Evolutionary conservation across 2,113 vertebrate species (phyloP).

Genomic region (Neotragus pygmaeus): DNA sequence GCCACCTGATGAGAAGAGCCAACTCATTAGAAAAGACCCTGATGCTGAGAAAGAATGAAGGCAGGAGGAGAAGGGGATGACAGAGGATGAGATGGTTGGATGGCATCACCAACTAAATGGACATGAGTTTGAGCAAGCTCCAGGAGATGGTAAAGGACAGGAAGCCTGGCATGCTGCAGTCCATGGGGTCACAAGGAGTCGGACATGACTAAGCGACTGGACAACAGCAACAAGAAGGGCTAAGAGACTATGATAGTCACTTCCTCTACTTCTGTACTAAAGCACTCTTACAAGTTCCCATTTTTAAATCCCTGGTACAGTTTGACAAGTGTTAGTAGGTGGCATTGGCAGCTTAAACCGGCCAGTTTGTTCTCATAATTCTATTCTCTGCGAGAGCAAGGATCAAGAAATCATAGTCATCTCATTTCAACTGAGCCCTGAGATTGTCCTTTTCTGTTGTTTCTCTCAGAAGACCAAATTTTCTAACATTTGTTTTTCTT

Average conservation of each 20-base stretch:
- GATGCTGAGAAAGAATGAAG: not conserved
- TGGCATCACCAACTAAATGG: not conserved
- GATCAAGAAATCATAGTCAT: not conserved
- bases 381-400: not conserved
- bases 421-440: not conserved
- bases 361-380: not conserved
- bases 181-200: not conserved
- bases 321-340: not conserved
- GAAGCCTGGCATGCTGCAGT: not conserved
- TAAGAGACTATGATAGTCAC: not conserved
- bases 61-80: not conserved
- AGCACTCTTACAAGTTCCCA: not conserved
- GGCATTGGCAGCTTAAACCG: not conserved
- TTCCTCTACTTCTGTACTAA: not conserved
- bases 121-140: not conserved
- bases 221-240: not conserved
- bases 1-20: not conserved
- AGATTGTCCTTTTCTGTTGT: not conserved
- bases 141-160: not conserved
- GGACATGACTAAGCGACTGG: rapidly evolving
- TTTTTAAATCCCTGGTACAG: not conserved
- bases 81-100: not conserved
- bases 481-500: not conserved
- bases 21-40: not conserved
- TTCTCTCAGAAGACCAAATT: not conserved